Evolutionary conservation across 2,113 vertebrate genomes (phyloP), one percentile per base, ranked within the genome.

Genomic region (Caranx ignobilis): DNA sequence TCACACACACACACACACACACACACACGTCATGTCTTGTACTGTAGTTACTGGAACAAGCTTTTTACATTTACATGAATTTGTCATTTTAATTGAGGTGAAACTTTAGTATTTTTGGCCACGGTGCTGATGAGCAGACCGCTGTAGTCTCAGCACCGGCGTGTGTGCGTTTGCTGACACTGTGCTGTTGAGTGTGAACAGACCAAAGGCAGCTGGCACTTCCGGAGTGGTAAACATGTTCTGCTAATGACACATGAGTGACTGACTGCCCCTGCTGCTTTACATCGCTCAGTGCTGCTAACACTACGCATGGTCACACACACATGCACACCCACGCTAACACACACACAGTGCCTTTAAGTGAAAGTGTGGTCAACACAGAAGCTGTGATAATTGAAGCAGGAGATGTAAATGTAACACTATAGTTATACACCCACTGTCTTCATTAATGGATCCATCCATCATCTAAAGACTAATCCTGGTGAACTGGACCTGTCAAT

Each of bases 141-240:
- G 16, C 47, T 56, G 48, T 18, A 39, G 48, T 52, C n/a, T 21
- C 2, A 35, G 13, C 18, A 18, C 3, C 2, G 0, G 13, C 31
- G 50, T 21, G 13, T 45, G 63, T 6, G 2, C 67, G 26, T 59
- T 21, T 12, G 60, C 11, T 69, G 37, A 47, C 57, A 34, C 8
- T 8, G 6, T 72, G 19, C 15, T 37, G 60, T 12, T 12, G 18
- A 60, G 64, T 71, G 48, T 77, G 31, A 73, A 57, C 48, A 56
- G 65, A 75, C 16, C 18, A 56, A 54, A 50, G 39, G 4, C 65
- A 71, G 60, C 32, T 52, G 65, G 56, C 6, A 72, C 75, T 88
- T 85, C 82, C 79, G 84, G 82, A 26, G 67, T 57, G 34, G 47
- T 78, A 32, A 70, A 48, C 35, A 52, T 45, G 26, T 18, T 74